A percentile compares a stretch with the other conserved stretches of the same genome.
These are phyloP conservation scores for Neodontobutis hainanensis DNA, from an alignment of 2,113 vertebrate species.

Conservation along the genomic window DNA sequence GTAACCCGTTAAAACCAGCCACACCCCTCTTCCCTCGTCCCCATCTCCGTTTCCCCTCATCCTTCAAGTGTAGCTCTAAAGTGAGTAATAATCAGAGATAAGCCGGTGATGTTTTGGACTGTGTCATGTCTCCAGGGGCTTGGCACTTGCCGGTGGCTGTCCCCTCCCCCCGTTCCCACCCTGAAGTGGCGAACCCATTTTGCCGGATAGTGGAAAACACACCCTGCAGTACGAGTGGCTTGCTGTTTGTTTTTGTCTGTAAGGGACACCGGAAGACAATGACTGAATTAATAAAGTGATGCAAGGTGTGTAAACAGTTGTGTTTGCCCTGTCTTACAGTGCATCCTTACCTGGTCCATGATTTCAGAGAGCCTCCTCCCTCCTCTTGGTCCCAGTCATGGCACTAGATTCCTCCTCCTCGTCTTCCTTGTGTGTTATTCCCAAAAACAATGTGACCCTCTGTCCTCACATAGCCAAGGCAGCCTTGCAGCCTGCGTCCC, in stretches of 20 bases:
- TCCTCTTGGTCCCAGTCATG: conserved; percentile 69
- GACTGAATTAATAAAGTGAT: conserved; percentile 38
- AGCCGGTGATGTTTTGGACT: conserved; percentile 25
- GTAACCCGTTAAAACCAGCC: conserved; percentile 25
- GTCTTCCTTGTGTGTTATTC: conserved; percentile 45
- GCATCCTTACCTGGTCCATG: conserved; percentile 80
- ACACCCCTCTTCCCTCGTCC: conserved; percentile 45
- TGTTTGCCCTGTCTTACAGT: conserved; percentile 11
- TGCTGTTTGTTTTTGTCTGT: conserved; percentile 45
- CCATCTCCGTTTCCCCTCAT: not conserved
- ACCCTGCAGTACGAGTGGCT: conserved; percentile 11
- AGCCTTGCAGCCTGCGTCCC: conserved; percentile 52
- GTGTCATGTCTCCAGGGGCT: conserved; percentile 45
- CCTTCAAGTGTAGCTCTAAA: not conserved
- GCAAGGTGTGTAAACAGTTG: conserved; percentile 30
- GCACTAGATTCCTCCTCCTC: conserved; percentile 35
- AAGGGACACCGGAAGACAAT: conserved; percentile 13
- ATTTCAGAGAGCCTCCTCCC: conserved; percentile 66
- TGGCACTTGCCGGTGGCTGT: conserved; percentile 25
- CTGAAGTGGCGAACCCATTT: conserved; percentile 18
- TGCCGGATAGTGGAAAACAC: conserved; percentile 2
- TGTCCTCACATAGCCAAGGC: conserved; percentile 54
- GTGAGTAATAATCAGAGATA: not conserved
- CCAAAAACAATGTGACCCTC: conserved; percentile 29
- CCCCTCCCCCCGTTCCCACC: not conserved